Percentiles rank a stretch among this genome's conserved stretches.
Conservation (phyloP, 2,113 vertebrate species). For the Laticauda laticaudata region DNA sequence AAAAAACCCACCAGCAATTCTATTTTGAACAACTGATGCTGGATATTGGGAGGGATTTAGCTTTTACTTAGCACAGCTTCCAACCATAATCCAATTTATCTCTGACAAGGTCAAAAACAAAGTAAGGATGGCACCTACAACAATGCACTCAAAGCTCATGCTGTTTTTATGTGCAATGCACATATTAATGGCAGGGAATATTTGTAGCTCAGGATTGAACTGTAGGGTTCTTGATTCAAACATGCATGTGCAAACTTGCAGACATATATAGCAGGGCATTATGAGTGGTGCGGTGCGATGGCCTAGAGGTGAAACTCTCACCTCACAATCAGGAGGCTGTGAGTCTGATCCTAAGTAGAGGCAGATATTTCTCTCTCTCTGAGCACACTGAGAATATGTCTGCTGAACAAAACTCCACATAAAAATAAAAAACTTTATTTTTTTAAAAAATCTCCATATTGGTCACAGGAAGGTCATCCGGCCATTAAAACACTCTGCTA, state of each 20-base stretch:
- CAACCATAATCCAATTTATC: background rate
- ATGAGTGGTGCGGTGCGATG: background rate
- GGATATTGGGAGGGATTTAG: background rate
- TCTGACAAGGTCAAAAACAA: background rate
- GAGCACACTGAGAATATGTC: too few relatives aligned
- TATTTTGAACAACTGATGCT: background rate
- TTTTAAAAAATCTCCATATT: too few relatives aligned
- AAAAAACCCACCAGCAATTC: background rate
- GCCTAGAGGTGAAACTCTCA: too few relatives aligned
- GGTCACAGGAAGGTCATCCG: too few relatives aligned
- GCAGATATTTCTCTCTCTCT: too few relatives aligned
- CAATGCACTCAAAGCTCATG: background rate
- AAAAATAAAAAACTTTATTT: too few relatives aligned
- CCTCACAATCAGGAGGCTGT: too few relatives aligned
- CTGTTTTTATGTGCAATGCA: background rate
- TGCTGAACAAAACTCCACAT: too few relatives aligned
- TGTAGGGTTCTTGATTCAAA: background rate
- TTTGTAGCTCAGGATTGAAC: background rate
- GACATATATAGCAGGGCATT: too few relatives aligned
- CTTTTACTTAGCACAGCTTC: background rate
- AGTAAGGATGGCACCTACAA: background rate
- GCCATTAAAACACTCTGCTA: too few relatives aligned
- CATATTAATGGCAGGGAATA: background rate
- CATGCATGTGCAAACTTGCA: background rate
- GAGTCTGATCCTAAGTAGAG: too few relatives aligned